Conservation (phyloP, 2,888 invertebrate species). For the Alloplasta piceator region DNA sequence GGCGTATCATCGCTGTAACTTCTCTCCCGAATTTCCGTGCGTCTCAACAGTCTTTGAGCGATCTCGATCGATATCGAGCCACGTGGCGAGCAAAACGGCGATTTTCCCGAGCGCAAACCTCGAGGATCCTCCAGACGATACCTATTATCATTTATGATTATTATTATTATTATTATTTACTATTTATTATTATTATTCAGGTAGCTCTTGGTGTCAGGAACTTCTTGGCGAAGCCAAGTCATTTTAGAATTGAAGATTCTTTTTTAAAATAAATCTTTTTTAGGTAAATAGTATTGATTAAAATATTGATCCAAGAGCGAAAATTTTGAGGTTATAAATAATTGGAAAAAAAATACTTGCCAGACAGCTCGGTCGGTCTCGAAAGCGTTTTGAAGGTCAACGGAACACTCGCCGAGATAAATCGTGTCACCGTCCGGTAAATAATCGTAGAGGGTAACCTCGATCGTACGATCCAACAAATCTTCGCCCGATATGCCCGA, state of each 20-base stretch:
- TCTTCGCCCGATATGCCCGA: slow-evolving; percentile 91
- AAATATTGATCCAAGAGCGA: slow-evolving; percentile 13
- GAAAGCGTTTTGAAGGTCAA: slow-evolving; percentile 93
- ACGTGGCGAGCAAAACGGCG: slow-evolving; percentile 91
- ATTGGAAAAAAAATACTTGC: slow-evolving; percentile 78
- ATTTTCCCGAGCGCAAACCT: slow-evolving; percentile 87
- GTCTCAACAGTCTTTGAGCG: slow-evolving; percentile 87
- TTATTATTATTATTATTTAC: too few species aligned
- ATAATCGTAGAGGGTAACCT: slow-evolving; percentile 95
- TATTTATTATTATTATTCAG: neutral
- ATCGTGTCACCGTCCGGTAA: slow-evolving; percentile 92
- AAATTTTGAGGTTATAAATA: slow-evolving; percentile 36
- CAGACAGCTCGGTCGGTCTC: slow-evolving; percentile 95
- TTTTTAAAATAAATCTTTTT: slow-evolving; percentile 29
- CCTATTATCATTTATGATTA: slow-evolving; percentile 71
- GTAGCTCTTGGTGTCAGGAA: too few species aligned
- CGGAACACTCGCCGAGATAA: slow-evolving; percentile 92
- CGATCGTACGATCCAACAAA: slow-evolving; percentile 91
- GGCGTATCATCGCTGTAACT: slow-evolving; percentile 82
- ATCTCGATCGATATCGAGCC: slow-evolving; percentile 90
- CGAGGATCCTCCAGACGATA: slow-evolving; percentile 93
- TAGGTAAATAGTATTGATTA: neutral
- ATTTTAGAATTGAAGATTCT: slow-evolving; percentile 26
- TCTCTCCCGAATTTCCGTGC: slow-evolving; percentile 89
- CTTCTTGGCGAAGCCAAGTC: neutral